These are phyloP conservation scores for Linnaemya vulpina DNA, from an alignment of 2,888 invertebrate genomes.

Conservation along the genomic window DNA sequence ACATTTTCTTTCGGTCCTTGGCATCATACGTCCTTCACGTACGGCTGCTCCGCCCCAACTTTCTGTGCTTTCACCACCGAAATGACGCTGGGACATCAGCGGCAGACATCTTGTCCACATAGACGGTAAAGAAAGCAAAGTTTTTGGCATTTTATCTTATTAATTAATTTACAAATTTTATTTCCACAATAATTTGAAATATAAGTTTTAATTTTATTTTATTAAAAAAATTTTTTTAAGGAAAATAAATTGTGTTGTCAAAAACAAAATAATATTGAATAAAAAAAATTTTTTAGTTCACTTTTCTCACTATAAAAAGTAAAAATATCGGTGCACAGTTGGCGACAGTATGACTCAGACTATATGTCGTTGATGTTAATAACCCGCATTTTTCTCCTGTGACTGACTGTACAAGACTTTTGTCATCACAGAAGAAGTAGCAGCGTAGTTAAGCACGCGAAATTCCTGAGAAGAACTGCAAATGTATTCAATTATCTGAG, in stretches of 20 bases:
- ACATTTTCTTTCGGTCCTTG: background rate
- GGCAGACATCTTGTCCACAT: slow-evolving; percentile 20
- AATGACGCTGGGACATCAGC: background rate
- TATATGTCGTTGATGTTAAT: too few relatives aligned
- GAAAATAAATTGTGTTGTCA: background rate
- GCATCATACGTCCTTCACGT: background rate
- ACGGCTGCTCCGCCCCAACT: background rate
- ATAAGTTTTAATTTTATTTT: background rate
- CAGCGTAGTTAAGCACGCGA: too few relatives aligned
- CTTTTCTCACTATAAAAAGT: too few relatives aligned
- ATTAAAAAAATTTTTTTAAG: background rate
- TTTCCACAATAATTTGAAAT: slow-evolving; percentile 16
- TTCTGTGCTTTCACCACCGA: background rate
- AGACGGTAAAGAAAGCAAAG: background rate
- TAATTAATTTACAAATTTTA: background rate
- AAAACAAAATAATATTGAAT: background rate
- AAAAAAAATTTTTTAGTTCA: background rate
- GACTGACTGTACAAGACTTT: too few relatives aligned
- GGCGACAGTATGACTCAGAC: too few relatives aligned
- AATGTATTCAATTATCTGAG: too few relatives aligned
- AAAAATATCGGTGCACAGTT: too few relatives aligned
- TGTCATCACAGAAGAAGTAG: too few relatives aligned
- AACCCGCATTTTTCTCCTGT: too few relatives aligned
- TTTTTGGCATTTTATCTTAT: slow-evolving; percentile 39
- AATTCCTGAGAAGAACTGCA: too few relatives aligned